These are phyloP conservation scores for Acronicta aceris DNA, from an alignment of 2,888 invertebrate genomes.

Conservation along the genomic window DNA sequence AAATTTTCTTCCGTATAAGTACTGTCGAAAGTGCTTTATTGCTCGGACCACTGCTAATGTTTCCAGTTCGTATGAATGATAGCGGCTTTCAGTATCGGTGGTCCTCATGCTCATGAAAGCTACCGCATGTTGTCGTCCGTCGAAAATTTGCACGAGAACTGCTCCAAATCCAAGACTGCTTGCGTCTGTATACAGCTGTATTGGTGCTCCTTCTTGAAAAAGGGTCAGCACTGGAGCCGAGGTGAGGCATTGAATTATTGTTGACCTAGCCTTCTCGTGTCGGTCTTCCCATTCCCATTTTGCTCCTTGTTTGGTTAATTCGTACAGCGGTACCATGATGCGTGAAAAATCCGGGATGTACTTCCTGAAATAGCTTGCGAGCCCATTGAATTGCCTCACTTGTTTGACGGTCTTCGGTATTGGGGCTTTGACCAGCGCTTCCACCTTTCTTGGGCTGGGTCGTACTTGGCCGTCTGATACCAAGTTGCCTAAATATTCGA, in stretches of 20 bases:
- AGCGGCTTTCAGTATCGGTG: neutral
- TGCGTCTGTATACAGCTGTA: neutral
- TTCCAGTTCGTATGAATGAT: no score
- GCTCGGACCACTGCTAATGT: no score
- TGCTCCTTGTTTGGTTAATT: neutral
- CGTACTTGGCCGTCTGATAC: neutral
- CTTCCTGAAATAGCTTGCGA: neutral
- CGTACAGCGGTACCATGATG: neutral
- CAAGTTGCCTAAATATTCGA: neutral
- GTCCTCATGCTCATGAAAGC: no score
- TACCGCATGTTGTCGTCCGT: no score
- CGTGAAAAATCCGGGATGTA: neutral
- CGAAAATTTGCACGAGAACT: no score
- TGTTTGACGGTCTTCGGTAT: neutral
- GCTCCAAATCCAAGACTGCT: no score
- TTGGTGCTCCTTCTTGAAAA: neutral
- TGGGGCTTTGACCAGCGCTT: neutral
- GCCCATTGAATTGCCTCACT: neutral
- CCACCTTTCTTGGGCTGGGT: neutral
- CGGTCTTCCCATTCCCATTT: neutral
- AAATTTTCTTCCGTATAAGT: no score
- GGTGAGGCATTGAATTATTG: neutral
- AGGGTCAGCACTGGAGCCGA: neutral
- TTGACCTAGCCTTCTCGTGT: neutral
- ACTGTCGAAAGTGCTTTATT: constrained; percentile 44